Evolutionary conservation across 2,888 invertebrate genomes (phyloP).

Genomic region (Morinoia aosen): DNA sequence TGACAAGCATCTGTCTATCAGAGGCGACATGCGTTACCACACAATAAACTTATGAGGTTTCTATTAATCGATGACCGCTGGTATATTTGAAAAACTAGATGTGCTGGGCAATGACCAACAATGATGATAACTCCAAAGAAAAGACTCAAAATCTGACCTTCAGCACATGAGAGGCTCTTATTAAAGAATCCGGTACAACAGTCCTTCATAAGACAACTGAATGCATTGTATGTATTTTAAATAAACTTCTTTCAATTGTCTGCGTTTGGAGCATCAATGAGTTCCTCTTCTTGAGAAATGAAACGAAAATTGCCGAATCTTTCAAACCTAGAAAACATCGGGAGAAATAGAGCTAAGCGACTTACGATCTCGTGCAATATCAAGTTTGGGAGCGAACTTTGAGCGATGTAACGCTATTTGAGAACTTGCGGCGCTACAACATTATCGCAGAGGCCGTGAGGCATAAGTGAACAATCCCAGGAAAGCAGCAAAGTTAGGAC

Average conservation of each 20-base stretch:
- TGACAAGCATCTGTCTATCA: too few species aligned
- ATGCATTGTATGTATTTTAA: neutral
- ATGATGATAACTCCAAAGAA: neutral
- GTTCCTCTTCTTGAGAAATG: neutral
- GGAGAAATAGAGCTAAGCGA: neutral
- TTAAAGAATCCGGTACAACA: neutral
- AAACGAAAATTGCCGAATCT: neutral
- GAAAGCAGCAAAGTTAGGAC: constrained; percentile 47
- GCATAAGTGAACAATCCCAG: constrained; percentile 35
- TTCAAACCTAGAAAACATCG: neutral
- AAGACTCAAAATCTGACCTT: neutral
- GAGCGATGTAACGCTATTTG: constrained; percentile 6
- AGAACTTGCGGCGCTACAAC: constrained; percentile 25
- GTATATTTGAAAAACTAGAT: neutral
- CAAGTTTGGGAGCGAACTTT: constrained; percentile 16
- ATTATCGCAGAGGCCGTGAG: constrained; percentile 32
- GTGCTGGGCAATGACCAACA: neutral
- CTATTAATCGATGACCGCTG: too few species aligned
- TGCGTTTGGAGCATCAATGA: neutral
- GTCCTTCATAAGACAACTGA: neutral
- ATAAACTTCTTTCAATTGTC: neutral
- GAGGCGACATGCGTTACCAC: too few species aligned
- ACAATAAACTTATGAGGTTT: too few species aligned
- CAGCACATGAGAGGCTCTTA: neutral
- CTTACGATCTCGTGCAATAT: neutral